Conservation (phyloP, 2,113 vertebrate genomes). For the Probosciger aterrimus region DNA sequence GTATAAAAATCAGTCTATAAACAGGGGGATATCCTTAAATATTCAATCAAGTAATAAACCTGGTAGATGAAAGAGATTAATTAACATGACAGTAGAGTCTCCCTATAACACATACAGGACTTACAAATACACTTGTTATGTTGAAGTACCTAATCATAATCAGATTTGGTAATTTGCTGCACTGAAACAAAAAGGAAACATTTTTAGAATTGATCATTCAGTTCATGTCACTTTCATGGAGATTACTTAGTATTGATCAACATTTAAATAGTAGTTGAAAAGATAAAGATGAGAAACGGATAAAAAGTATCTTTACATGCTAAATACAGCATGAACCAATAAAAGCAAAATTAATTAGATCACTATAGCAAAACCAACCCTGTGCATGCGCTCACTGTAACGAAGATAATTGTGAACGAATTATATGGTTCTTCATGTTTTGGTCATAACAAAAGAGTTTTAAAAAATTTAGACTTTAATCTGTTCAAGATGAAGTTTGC, state of each 20-base stretch:
- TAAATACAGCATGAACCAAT: slow-evolving; percentile 53
- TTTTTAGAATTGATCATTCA: slow-evolving; percentile 67
- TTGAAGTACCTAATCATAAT: slow-evolving; percentile 56
- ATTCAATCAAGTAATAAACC: slow-evolving; percentile 48
- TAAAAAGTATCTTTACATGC: slow-evolving; percentile 53
- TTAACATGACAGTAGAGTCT: slow-evolving; percentile 31
- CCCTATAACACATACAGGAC: neutral
- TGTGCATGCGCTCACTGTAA: neutral
- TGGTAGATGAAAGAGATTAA: slow-evolving; percentile 44
- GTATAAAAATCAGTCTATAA: neutral
- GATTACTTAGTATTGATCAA: slow-evolving; percentile 68
- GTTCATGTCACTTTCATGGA: slow-evolving; percentile 61
- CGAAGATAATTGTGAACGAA: slow-evolving; percentile 17
- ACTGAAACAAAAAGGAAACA: slow-evolving; percentile 63
- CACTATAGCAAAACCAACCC: neutral
- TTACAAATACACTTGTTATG: slow-evolving; percentile 24
- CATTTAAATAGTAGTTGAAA: slow-evolving; percentile 48
- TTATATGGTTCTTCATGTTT: neutral
- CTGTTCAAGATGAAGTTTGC: slow-evolving; percentile 38
- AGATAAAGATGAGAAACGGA: slow-evolving; percentile 51
- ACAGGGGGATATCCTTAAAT: neutral
- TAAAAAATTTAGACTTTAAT: neutral
- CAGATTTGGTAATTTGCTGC: slow-evolving; percentile 64
- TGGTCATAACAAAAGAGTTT: slow-evolving; percentile 16
- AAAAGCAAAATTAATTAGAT: slow-evolving; percentile 61